Evolutionary conservation across 2,888 invertebrate species (phyloP).

Genomic region (Pheosia tremula): DNA sequence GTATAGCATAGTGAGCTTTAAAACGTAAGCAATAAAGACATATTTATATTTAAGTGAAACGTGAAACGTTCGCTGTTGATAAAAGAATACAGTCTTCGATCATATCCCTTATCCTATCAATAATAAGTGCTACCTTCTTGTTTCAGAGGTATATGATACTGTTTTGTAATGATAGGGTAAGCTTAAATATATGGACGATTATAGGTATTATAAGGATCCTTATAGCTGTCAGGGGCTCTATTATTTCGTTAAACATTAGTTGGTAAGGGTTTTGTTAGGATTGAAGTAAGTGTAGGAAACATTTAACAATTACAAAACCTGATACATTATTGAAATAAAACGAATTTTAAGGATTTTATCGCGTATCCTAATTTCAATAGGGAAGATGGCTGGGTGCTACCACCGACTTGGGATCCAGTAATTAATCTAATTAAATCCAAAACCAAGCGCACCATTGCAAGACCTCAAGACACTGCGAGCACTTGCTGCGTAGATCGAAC

Average conservation of each 20-base stretch:
- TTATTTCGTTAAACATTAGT: constrained; percentile 18
- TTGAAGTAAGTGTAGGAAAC: too few species aligned
- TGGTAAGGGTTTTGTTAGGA: background rate
- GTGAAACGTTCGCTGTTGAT: background rate
- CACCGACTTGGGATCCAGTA: too few species aligned
- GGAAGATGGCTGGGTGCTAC: too few species aligned
- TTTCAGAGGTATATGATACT: background rate
- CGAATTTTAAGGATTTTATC: too few species aligned
- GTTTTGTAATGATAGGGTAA: constrained; percentile 1
- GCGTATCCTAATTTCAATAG: too few species aligned
- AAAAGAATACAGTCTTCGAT: background rate
- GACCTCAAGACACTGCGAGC: too few species aligned
- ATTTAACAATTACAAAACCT: too few species aligned
- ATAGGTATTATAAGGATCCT: constrained; percentile 13
- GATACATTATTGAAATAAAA: too few species aligned
- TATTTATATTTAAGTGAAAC: background rate
- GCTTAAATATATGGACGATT: constrained; percentile 10
- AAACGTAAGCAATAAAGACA: background rate
- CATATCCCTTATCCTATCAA: background rate
- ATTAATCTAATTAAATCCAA: too few species aligned
- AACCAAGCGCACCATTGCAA: too few species aligned
- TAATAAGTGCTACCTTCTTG: background rate
- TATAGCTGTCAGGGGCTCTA: constrained; percentile 27
- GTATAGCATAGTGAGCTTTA: background rate
- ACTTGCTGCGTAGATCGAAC: too few species aligned